Percentiles rank a stretch among this genome's conserved stretches.
phyloP scores from a whole-genome alignment of 2,888 invertebrate species.

The Heliconius hortense region DNA sequence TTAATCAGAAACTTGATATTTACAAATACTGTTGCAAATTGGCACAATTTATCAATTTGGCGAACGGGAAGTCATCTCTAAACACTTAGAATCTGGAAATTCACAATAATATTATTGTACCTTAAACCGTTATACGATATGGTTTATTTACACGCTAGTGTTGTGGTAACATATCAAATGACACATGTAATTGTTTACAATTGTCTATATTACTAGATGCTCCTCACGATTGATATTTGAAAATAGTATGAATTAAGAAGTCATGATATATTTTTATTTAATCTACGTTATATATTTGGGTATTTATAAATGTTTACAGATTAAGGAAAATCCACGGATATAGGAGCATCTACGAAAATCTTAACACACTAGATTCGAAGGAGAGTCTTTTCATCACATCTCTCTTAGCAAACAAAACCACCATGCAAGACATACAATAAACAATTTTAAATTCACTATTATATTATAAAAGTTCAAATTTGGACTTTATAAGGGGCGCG shows the following conservation, averaged over 20 bases:
- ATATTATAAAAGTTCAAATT: conserved; percentile 12
- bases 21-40: conserved; percentile 34
- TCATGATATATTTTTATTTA: not conserved
- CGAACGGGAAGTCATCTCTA: conserved; percentile 34
- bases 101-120: conserved; percentile 44
- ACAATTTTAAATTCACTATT: conserved; percentile 6
- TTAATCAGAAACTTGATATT: conserved; percentile 38
- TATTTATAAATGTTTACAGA: not conserved
- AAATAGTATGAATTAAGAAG: not conserved
- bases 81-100: conserved; percentile 40
- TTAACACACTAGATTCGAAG: conserved; percentile 12
- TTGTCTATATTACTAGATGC: conserved; percentile 1
- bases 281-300: not conserved
- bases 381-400: conserved; percentile 8
- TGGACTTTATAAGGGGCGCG: not conserved
- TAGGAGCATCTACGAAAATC: conserved; percentile 3
- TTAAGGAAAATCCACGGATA: not conserved
- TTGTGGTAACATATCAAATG: conserved; percentile 18
- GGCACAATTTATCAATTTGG: conserved; percentile 32
- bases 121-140: conserved; percentile 43
- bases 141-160: conserved; percentile 44
- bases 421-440: not conserved
- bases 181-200: not conserved
- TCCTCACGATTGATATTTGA: not conserved
- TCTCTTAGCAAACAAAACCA: not conserved